Conservation (phyloP, 1,140 invertebrate species). For the Bombus huntii region DNA sequence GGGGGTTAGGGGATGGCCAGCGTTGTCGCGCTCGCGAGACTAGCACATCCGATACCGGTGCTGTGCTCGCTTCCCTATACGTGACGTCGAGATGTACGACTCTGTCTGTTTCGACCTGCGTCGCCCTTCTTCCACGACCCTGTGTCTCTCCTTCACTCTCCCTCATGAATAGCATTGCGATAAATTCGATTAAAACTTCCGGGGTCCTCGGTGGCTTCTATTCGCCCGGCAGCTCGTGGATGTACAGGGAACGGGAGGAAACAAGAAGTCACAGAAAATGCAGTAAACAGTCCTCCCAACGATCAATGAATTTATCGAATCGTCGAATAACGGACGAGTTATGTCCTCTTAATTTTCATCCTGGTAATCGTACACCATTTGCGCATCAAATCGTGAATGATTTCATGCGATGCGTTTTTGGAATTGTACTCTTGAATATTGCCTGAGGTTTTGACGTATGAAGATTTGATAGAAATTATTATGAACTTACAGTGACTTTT, state of each 20-base stretch:
- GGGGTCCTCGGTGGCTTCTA: conserved; percentile 70
- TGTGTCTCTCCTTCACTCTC: conserved; percentile 61
- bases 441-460: no score
- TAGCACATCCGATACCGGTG: conserved; percentile 48
- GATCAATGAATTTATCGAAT: conserved; percentile 54
- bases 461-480: not conserved
- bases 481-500: not conserved
- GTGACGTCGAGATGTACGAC: conserved; percentile 79
- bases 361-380: not conserved
- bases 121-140: conserved; percentile 31
- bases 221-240: conserved; percentile 31
- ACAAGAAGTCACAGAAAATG: conserved; percentile 63
- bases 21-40: conserved; percentile 48
- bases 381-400: no score
- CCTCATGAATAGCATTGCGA: conserved; percentile 82
- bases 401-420: no score
- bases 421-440: not conserved
- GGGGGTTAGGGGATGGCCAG: conserved; percentile 47
- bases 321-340: conserved; percentile 30
- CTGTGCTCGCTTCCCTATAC: conserved; percentile 70
- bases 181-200: conserved; percentile 83
- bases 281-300: conserved; percentile 64
- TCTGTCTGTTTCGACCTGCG: conserved; percentile 44
- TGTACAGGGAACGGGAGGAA: conserved; percentile 4
- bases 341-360: not conserved